Conservation (phyloP, 2,888 invertebrate genomes). For the Petrophora chlorosata region DNA sequence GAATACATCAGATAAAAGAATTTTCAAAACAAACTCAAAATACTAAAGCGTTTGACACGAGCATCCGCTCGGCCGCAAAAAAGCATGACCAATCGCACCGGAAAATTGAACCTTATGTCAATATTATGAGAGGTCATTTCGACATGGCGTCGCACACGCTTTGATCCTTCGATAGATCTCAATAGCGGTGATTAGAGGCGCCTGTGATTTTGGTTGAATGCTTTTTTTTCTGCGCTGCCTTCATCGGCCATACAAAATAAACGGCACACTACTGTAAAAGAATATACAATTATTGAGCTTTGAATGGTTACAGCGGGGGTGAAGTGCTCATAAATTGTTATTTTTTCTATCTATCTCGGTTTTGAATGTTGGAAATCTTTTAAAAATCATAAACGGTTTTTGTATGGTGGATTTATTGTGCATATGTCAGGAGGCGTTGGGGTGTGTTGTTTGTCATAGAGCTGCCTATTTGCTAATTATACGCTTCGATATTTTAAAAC, state of each 20-base stretch:
- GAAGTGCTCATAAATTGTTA: slow-evolving; percentile 82
- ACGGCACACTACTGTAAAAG: slow-evolving; percentile 83
- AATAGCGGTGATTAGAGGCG: slow-evolving; percentile 84
- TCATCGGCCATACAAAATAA: slow-evolving; percentile 77
- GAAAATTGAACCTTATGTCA: slow-evolving; percentile 68
- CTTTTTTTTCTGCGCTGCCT: slow-evolving; percentile 73
- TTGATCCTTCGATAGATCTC: slow-evolving; percentile 83
- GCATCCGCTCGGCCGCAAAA: slow-evolving; percentile 81
- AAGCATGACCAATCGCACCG: slow-evolving; percentile 66
- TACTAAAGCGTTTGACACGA: slow-evolving; percentile 84
- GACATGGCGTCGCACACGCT: slow-evolving; percentile 64
- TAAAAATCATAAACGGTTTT: slow-evolving; percentile 75
- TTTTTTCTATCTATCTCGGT: slow-evolving; percentile 60
- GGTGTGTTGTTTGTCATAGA: slow-evolving; percentile 51
- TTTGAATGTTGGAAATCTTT: slow-evolving; percentile 70
- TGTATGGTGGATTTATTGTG: slow-evolving; percentile 67
- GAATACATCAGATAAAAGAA: slow-evolving; percentile 84
- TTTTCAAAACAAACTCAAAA: slow-evolving; percentile 85
- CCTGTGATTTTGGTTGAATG: slow-evolving; percentile 83
- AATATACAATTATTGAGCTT: slow-evolving; percentile 83
- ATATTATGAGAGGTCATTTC: slow-evolving; percentile 73
- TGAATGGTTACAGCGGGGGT: slow-evolving; percentile 83
- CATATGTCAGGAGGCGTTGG: slow-evolving; percentile 64
- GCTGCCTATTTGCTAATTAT: slow-evolving; percentile 72
- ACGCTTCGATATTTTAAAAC: slow-evolving; percentile 49